Percentiles rank a stretch among this genome's conserved stretches.
These are phyloP conservation scores for Chymomyza procnemis DNA, from an alignment of 2,888 invertebrate genomes.

Conservation along the genomic window DNA sequence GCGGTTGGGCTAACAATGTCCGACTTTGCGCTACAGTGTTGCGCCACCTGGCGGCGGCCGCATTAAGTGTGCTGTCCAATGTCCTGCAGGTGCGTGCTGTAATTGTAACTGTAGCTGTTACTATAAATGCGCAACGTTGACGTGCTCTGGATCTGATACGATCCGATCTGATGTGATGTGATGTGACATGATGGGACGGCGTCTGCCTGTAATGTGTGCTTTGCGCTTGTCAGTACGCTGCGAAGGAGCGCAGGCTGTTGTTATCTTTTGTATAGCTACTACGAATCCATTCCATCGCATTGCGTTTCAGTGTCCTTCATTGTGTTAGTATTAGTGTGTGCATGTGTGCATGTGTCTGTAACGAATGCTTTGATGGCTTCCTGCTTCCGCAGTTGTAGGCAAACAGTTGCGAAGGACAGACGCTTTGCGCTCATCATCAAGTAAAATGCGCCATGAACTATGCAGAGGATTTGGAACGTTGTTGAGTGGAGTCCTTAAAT, in stretches of 20 bases:
- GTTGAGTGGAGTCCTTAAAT: constrained; percentile 74
- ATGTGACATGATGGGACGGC: constrained; percentile 7
- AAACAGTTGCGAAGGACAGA: constrained; percentile 33
- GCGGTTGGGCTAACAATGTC: constrained; percentile 2
- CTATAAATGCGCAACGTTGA: background rate
- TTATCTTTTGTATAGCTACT: background rate
- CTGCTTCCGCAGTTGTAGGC: constrained; percentile 54
- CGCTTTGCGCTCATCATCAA: background rate
- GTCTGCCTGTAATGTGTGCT: constrained; percentile 19
- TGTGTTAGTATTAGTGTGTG: constrained; percentile 16
- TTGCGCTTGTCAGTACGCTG: constrained; percentile 13
- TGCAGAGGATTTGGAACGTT: constrained; percentile 61
- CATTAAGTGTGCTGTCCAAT: constrained; percentile 51
- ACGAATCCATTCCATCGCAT: background rate
- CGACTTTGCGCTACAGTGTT: background rate
- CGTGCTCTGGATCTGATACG: constrained; percentile 1
- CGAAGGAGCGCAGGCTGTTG: no score
- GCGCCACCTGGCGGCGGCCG: constrained; percentile 44
- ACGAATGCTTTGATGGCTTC: constrained; percentile 57
- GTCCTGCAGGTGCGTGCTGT: constrained; percentile 41
- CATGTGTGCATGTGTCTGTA: constrained; percentile 23
- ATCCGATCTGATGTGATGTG: constrained; percentile 19
- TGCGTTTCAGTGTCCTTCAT: constrained; percentile 1
- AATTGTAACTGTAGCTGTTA: background rate
- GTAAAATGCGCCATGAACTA: constrained; percentile 42